Evolutionary conservation across 2,888 invertebrate genomes (phyloP), one percentile per base, ranked within the genome.

Genomic region (Pterobdella sp.): DNA sequence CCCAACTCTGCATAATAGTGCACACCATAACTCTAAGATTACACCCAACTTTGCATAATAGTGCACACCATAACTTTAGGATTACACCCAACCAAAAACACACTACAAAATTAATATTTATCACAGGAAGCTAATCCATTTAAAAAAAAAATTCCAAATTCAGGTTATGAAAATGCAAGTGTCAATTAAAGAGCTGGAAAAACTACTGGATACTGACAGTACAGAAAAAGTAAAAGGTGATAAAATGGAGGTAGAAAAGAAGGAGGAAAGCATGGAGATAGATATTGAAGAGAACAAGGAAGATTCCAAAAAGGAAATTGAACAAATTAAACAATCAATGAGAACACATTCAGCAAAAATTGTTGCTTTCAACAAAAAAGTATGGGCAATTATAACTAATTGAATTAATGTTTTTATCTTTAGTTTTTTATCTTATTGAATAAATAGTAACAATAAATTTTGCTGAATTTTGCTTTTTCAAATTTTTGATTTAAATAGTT

Each of bases 71-170:
- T n/a, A n/a, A n/a, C n/a, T n/a, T n/a, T n/a, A n/a, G n/a, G n/a
- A n/a, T n/a, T n/a, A n/a, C n/a, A n/a, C n/a, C n/a, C n/a, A n/a
- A n/a, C n/a, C n/a, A n/a, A n/a, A 72, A 34, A 18, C 29, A 29
- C 79, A 93, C 92, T 95, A 97, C 77, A 97, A 97, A 0, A 97
- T 97, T 82, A 97, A 98, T 85, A 89, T 97, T 68, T 87, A 98
- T 77, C 98, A 98, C 85, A 97, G 97, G 84, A 93, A 92, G 80
- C 98, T 96, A 84, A 90, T 97, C 73, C 89, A 91, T 66, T 93
- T 95, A 1, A 97, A 98, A 84, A 94, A 96, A 80, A 90, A 90
- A 18, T 85, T 98, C 74, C 97, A 97, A 81, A 87, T 95, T 74
- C 96, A 85, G 76, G 80, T 81, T 0, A 90, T 93, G 0, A 92